Base-by-base conservation (phyloP, 2,888 invertebrate species). In the Kryphioiulus occultus region DNA sequence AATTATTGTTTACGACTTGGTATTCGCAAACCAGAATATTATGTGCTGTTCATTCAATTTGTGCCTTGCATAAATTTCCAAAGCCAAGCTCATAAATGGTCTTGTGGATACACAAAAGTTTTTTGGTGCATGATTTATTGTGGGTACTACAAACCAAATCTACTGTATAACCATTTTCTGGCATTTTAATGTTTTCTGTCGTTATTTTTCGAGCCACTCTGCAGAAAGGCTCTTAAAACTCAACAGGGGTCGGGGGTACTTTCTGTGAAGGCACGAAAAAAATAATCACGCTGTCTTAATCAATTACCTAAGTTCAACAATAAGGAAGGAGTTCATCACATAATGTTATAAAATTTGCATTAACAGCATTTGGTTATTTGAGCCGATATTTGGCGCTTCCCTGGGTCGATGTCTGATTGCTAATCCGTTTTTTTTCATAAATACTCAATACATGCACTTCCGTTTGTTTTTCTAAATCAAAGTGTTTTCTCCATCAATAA, bases 1-100 rank as follows among this genome's bases (percentile, higher is more conserved):
- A 68, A 26, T 68, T 68, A 68, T 68, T 68, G 68, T 68, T 68
- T 68, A 68, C 68, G 68, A 68, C 68, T 68, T 26, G 0, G 15
- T 26, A 68, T 68, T 68, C 26, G 68, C 26, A 68, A 68, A 68
- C 68, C 68, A 68, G 68, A 68, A 68, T 68, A 26, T 68, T 26
- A 68, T 26, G 15, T 26, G 68, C 12, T 26, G 68, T 68, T 68
- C 68, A 12, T 68, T 68, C 9, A n/a, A 68, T 68, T 68, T 68
- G 68, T 9, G 68, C 68, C 15, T 68, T 26, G 68, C 68, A 26
- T 68, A 68, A 22, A 68, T 68, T 68, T 68, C 12, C 22, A 68
- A 26, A 68, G 12, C 26, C 68, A 22, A 26, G 26, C 68, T 68
- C 26, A n/a, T 68, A 68, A 68, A 26, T 68, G 68, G 68, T 68